phyloP scores from a whole-genome alignment of 2,797 vertebrate genomes.

The Aratinga solstitialis region DNA sequence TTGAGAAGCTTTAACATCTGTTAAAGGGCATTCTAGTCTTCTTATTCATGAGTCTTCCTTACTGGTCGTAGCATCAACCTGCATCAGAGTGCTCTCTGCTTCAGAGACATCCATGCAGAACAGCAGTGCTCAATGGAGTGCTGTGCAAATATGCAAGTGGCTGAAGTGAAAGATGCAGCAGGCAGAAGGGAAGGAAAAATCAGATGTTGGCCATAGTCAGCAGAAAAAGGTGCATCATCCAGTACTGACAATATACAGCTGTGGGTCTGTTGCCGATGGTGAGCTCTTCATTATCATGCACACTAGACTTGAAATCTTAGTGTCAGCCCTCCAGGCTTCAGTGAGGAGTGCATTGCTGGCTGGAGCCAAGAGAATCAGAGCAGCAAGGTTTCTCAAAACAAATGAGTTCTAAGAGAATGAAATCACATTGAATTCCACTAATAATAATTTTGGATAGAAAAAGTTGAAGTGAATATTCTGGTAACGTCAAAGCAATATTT shows the following conservation, averaged over 20 bases:
- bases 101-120: neutral
- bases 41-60: neutral
- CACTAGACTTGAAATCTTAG: neutral
- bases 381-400: neutral
- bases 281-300: neutral
- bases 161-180: neutral
- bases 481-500: neutral
- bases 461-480: neutral
- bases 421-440: neutral
- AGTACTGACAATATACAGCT: neutral
- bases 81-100: neutral
- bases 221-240: neutral
- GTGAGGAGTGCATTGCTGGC: neutral
- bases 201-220: neutral
- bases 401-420: neutral
- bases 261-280: neutral
- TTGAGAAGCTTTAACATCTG: neutral
- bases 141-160: rapidly evolving
- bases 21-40: neutral
- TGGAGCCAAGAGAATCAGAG: neutral
- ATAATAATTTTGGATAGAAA: neutral
- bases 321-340: neutral
- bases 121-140: neutral
- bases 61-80: neutral
- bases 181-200: neutral